Conservation (phyloP, 2,797 vertebrate species). For the Hemibagrus guttatus region DNA sequence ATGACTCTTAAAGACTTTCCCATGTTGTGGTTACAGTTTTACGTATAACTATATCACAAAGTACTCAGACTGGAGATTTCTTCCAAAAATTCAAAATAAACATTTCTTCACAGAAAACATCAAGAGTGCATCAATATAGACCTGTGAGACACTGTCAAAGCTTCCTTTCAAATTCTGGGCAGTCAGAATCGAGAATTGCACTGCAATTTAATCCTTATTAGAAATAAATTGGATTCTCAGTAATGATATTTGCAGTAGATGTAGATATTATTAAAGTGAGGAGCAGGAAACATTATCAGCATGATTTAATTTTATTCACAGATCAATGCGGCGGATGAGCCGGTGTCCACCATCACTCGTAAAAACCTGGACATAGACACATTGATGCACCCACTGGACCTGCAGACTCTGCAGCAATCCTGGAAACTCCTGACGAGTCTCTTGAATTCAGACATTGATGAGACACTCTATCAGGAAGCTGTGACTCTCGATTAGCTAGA, state of each 20-base stretch:
- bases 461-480: not conserved
- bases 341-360: not conserved
- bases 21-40: not conserved
- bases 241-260: not conserved
- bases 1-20: not conserved
- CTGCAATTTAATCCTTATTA: not conserved
- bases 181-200: not conserved
- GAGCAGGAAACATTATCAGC: not conserved
- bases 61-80: not conserved
- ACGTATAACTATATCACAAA: not conserved
- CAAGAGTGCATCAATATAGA: not conserved
- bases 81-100: not conserved
- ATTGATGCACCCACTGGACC: constrained; percentile 77
- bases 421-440: constrained; percentile 84
- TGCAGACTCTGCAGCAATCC: constrained; percentile 79
- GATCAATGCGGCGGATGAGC: not conserved
- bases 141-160: not conserved
- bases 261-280: not conserved
- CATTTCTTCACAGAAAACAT: not conserved
- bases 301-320: not conserved
- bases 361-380: constrained; percentile 71
- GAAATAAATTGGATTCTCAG: not conserved
- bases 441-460: constrained; percentile 78
- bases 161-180: not conserved
- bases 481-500: not conserved